Conservation (phyloP, 1,140 invertebrate species). For the Hesperophylax magnus region DNA sequence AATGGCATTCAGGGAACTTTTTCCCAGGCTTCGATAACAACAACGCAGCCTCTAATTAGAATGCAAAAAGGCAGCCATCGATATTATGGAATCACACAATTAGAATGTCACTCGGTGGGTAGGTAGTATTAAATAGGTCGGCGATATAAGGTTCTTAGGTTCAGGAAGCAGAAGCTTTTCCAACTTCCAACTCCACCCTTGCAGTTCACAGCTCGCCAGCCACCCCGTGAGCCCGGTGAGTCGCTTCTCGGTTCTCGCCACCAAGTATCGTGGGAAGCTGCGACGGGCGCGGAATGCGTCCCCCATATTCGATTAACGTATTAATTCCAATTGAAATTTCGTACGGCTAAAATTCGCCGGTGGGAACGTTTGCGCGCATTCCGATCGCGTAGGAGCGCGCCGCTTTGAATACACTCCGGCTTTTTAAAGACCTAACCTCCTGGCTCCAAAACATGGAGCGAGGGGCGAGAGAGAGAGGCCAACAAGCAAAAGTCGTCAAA, state of each 20-base stretch:
- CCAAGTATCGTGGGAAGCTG: conserved; percentile 66
- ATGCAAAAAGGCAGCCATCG: background rate
- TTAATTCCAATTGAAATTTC: conserved; percentile 63
- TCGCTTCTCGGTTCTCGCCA: background rate
- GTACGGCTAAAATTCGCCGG: conserved; percentile 56
- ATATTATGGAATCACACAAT: conserved; percentile 10
- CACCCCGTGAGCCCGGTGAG: background rate
- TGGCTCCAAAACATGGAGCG: background rate
- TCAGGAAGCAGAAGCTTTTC: background rate
- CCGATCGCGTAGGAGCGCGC: conserved; percentile 52
- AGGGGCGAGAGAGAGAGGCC: background rate
- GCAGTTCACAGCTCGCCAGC: background rate
- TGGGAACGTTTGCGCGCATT: conserved; percentile 56
- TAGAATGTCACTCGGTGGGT: background rate
- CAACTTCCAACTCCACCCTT: background rate
- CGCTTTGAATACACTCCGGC: conserved; percentile 51
- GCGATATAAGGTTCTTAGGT: background rate
- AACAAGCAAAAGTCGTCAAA: background rate
- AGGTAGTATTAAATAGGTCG: background rate
- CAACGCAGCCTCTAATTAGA: conserved; percentile 7
- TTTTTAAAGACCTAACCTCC: conserved; percentile 40
- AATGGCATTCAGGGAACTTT: conserved; percentile 28
- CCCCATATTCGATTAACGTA: conserved; percentile 72
- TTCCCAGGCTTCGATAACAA: conserved; percentile 40
- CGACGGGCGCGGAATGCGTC: conserved; percentile 67